Evolutionary conservation across 2,113 vertebrate species (phyloP).

Genomic region (Corvus cornix): DNA sequence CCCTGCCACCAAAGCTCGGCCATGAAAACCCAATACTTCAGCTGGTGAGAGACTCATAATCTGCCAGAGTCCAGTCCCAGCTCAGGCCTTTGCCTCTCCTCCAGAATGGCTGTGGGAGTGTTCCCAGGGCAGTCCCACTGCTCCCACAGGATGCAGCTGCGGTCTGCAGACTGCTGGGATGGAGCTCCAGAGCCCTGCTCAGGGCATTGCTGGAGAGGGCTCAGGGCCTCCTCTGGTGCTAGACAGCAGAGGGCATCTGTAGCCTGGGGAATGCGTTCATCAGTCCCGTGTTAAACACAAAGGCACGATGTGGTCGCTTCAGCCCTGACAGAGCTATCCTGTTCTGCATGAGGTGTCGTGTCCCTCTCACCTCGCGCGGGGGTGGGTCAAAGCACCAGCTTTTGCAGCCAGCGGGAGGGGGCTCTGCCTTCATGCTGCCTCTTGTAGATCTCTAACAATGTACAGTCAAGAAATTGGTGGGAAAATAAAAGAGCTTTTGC

Average conservation of each 20-base stretch:
- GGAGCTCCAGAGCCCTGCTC: background rate
- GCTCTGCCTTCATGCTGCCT: background rate
- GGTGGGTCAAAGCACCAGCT: background rate
- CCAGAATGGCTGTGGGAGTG: too few species aligned
- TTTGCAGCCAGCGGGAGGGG: background rate
- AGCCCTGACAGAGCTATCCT: background rate
- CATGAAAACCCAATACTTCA: background rate
- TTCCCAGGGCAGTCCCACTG: background rate
- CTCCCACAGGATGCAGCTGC: background rate
- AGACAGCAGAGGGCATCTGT: background rate
- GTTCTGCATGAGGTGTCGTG: accelerated
- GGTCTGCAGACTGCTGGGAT: background rate
- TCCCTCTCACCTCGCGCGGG: accelerated
- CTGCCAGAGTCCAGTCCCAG: accelerated
- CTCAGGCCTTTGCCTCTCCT: background rate
- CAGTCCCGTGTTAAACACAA: background rate
- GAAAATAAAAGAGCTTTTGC: background rate
- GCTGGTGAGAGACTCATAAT: background rate
- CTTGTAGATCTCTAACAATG: background rate
- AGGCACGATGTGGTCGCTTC: background rate
- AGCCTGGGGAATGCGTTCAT: too few species aligned
- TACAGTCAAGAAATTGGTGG: background rate
- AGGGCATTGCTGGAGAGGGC: accelerated
- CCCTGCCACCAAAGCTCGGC: background rate
- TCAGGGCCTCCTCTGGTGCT: background rate